Base-by-base conservation (phyloP, 2,888 invertebrate species). In the Nineta flava region DNA sequence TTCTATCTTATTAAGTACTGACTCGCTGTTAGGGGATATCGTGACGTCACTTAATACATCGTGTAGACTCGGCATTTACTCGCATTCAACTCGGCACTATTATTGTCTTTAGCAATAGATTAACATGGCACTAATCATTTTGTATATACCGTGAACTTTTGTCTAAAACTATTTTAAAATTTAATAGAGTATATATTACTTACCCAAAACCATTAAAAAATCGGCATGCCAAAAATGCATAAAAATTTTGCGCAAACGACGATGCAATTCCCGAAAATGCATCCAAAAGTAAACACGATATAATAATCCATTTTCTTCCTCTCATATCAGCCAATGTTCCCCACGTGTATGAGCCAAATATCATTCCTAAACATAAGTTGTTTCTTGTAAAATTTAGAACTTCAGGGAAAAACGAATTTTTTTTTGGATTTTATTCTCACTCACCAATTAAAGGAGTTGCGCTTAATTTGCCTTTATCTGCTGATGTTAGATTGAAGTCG, bases 321-420 rank as follows among this genome's bases (percentile, higher is more conserved):
- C 75, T 67, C 3, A 75, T 70, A 54, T 84, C 82, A 0, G 83
- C 81, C 55, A 82, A 62, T 49, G 76, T 75, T 3, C 83, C 83
- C 83, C 83, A 83, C 56, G 83, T 69, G 60, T 78, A 78, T 0
- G 82, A 80, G 1, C 83, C 83, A 45, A 79, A 69, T 53, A 79
- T 71, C 78, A 79, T 79, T 16, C 80, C 79, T 77, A 59, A 26
- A 45, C 2, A 45, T 2, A 17, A 41, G 41, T 9, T 41, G n/a
- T 41, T 41, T 10, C 41, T 13, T 41, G 7, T 10, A 41, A 13
- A 41, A 15, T 13, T 15, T 13, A 9, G 6, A 41, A 9, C 6
- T 7, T 41, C 15, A n/a, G n/a, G n/a, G n/a, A n/a, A n/a, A n/a
- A n/a, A n/a, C n/a, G n/a, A n/a, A n/a, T n/a, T n/a, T n/a, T n/a